These are phyloP conservation scores for Xyrauchen texanus DNA, from an alignment of 2,113 vertebrate species.

Conservation along the genomic window DNA sequence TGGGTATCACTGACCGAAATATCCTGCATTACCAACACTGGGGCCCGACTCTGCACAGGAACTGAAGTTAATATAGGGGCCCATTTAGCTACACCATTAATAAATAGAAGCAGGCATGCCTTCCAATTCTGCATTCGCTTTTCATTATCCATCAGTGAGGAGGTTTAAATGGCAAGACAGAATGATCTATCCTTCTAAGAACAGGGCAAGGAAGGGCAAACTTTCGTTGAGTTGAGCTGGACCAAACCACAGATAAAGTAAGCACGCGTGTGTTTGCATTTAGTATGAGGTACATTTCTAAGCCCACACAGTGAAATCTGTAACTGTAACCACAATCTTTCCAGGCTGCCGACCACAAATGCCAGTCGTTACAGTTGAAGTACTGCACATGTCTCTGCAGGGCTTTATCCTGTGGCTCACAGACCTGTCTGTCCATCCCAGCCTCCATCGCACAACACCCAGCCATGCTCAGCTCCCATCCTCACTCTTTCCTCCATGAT, in stretches of 20 bases:
- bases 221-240: background rate
- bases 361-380: background rate
- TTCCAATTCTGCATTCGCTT: constrained; percentile 53
- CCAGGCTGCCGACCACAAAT: constrained; percentile 63
- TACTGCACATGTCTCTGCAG: constrained; percentile 49
- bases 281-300: constrained; percentile 38
- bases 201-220: constrained; percentile 18
- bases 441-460: constrained; percentile 45
- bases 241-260: constrained; percentile 10
- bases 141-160: constrained; percentile 34
- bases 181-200: background rate
- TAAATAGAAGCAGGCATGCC: constrained; percentile 54
- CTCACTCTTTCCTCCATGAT: constrained; percentile 33
- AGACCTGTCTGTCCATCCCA: constrained; percentile 31
- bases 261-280: background rate
- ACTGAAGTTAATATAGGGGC: constrained; percentile 59
- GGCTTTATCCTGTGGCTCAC: background rate
- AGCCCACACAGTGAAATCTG: constrained; percentile 31
- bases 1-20: constrained; percentile 61
- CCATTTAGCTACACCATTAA: constrained; percentile 54
- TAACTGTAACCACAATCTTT: constrained; percentile 58
- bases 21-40: constrained; percentile 40
- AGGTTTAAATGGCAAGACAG: constrained; percentile 3
- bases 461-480: constrained; percentile 1
- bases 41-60: constrained; percentile 47